These are phyloP conservation scores for Pteropus rufus DNA, from an alignment of 2,797 vertebrate species.

Conservation along the genomic window DNA sequence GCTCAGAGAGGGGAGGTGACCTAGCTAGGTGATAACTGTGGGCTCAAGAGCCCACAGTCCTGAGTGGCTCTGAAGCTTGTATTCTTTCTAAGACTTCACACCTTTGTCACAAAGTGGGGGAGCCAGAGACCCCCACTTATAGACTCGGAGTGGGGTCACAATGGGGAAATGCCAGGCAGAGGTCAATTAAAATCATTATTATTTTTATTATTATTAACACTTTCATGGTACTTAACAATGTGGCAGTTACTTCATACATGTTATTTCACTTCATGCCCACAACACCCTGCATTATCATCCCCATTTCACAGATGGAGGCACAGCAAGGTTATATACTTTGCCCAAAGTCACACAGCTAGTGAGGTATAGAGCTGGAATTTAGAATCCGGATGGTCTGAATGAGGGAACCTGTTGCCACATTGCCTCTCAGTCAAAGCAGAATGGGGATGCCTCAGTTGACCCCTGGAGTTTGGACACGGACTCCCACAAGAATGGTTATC, in stretches of 20 bases:
- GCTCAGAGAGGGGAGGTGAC: neutral
- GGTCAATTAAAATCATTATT: neutral
- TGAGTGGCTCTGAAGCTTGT: no score
- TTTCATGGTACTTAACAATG: neutral
- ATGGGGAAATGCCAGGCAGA: neutral
- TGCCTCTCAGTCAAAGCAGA: neutral
- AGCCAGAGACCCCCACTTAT: neutral
- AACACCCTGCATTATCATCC: neutral
- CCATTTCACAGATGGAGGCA: neutral
- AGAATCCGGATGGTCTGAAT: neutral
- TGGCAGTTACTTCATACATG: neutral
- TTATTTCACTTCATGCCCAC: neutral
- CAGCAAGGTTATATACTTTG: neutral
- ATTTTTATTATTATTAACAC: neutral
- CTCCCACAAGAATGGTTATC: no score
- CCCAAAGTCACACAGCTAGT: neutral
- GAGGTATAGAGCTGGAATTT: neutral
- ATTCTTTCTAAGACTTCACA: neutral
- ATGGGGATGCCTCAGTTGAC: neutral
- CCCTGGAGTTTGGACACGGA: no score
- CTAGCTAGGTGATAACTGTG: fast-evolving
- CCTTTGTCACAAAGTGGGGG: neutral
- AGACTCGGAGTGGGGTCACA: neutral
- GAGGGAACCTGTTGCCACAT: neutral
- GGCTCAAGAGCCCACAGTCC: neutral